Evolutionary conservation across 1,140 invertebrate genomes (phyloP).

Genomic region (Penaeus chinensis): DNA sequence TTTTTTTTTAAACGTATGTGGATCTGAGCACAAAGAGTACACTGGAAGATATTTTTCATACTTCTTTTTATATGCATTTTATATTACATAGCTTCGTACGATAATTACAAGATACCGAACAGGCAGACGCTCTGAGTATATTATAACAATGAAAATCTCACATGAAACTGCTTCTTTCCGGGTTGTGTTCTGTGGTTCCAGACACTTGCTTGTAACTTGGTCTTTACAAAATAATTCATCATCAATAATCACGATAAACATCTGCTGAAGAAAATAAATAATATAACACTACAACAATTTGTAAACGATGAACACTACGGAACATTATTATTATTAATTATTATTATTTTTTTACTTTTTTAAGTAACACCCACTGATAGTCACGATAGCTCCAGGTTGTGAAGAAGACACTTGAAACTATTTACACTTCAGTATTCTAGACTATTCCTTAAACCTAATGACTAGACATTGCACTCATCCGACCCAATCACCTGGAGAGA

Average conservation of each 20-base stretch:
- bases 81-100: too few relatives aligned
- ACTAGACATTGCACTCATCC: constrained; percentile 62
- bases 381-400: constrained; percentile 28
- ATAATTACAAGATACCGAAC: too few relatives aligned
- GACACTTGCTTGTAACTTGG: constrained; percentile 31
- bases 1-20: too few relatives aligned
- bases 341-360: not conserved
- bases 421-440: constrained; percentile 52
- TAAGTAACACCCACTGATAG: constrained; percentile 28
- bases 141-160: too few relatives aligned
- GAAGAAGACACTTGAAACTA: constrained; percentile 59
- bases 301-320: constrained; percentile 34
- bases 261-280: constrained; percentile 42
- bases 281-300: constrained; percentile 26
- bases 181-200: not conserved
- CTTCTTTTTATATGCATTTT: too few relatives aligned
- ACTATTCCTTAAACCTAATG: constrained; percentile 54
- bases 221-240: constrained; percentile 23
- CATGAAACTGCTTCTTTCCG: too few relatives aligned
- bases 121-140: too few relatives aligned
- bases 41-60: too few relatives aligned
- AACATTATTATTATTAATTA: not conserved
- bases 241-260: constrained; percentile 9
- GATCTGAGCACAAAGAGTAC: too few relatives aligned
- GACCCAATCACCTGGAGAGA: constrained; percentile 34